Conservation (phyloP, 2,888 invertebrate genomes). For the Amiota mariae region DNA sequence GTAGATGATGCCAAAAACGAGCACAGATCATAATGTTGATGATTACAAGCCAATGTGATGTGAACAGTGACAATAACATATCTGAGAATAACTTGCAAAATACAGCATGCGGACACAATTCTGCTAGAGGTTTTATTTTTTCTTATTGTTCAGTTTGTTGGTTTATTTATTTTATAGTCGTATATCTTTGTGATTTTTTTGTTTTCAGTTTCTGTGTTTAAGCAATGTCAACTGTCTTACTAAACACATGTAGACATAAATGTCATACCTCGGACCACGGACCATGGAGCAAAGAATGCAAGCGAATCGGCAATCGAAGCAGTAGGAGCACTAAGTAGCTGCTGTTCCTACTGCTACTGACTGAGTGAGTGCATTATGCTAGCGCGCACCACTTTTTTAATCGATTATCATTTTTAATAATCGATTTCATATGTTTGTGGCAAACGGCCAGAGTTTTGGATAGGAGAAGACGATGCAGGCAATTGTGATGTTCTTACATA, state of each 20-base stretch:
- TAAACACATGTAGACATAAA: slow-evolving; percentile 73
- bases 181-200: slow-evolving; percentile 44
- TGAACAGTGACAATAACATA: slow-evolving; percentile 6
- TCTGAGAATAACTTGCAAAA: slow-evolving; percentile 36
- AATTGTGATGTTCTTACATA: too few species aligned
- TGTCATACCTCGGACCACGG: slow-evolving; percentile 54
- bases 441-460: too few species aligned
- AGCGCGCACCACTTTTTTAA: slow-evolving; percentile 49
- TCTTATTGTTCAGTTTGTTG: slow-evolving; percentile 43
- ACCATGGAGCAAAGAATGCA: slow-evolving; percentile 20
- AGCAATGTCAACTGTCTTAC: slow-evolving; percentile 71
- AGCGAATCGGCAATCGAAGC: slow-evolving; percentile 21
- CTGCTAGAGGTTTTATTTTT: slow-evolving; percentile 19
- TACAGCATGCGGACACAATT: slow-evolving; percentile 28
- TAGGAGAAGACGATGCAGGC: too few species aligned
- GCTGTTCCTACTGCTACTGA: background rate
- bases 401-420: slow-evolving; percentile 75
- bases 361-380: slow-evolving; percentile 22
- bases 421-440: slow-evolving; percentile 61
- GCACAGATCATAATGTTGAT: background rate
- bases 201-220: slow-evolving; percentile 33
- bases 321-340: background rate
- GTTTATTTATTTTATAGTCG: slow-evolving; percentile 48
- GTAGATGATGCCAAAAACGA: background rate
- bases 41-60: slow-evolving; percentile 3